Evolutionary conservation across 2,888 invertebrate species (phyloP), one percentile per base, ranked within the genome.

Genomic region (Neuroscelio doddi): DNA sequence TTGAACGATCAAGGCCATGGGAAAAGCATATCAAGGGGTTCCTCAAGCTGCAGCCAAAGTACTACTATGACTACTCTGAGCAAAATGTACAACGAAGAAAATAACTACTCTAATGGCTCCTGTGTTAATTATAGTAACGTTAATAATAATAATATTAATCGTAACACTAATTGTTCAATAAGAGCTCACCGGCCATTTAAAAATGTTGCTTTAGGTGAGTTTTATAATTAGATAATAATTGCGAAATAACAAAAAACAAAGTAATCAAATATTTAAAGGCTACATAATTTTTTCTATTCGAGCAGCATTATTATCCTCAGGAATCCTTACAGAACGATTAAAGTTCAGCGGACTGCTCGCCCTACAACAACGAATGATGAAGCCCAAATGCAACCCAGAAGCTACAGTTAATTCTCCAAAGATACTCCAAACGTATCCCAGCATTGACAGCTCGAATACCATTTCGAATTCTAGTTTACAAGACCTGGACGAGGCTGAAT

Each of bases 401-500:
- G 42, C 51, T 1, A 53, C 64, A 1, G 59, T 34, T n/a, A 84
- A 85, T 24, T 79, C 76, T 14, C 85, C 86, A 0, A 86, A 86
- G 75, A 59, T 55, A 10, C 86, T 88, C 45, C 82, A 84, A 15
- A 87, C 86, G 42, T 87, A 87, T 15, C 86, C 87, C 38, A 86
- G 87, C 29, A 87, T 86, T 64, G 83, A 87, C 21, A 86, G 87
- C 32, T 85, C 79, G 1, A 85, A 86, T 68, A 86, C 90, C 61
- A 92, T 92, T 74, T 92, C 92, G 80, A 92, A 92, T 85, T 91
- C 91, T 56, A 92, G 92, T 75, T 86, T 92, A n/a, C 89, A 90
- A 50, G 91, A 92, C 79, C 85, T 91, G 65, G 91, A 91, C 72
- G 90, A 87, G 49, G 86, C 89, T 27, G 92, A 92, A 70, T 88